Conservation (phyloP, 2,113 vertebrate genomes). For the Ceyx cyanopectus region DNA sequence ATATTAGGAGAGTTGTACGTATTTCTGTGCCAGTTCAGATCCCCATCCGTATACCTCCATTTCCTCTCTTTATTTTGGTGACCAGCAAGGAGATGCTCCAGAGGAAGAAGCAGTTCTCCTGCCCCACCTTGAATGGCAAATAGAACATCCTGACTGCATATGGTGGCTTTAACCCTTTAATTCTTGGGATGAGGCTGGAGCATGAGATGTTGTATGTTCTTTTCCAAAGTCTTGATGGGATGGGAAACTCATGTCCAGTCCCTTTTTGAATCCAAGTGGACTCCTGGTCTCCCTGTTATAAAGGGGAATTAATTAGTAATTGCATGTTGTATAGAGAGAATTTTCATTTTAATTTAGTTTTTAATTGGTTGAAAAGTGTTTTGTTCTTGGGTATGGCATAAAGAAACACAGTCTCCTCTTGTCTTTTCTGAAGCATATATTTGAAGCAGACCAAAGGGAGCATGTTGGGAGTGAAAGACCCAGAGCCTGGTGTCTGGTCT, state of each 20-base stretch:
- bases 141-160: neutral
- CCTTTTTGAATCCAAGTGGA: neutral
- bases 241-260: neutral
- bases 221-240: neutral
- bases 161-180: neutral
- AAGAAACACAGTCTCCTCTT: neutral
- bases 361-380: neutral
- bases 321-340: neutral
- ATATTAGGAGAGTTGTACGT: neutral
- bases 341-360: neutral
- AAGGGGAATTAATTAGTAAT: neutral
- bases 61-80: slow-evolving; percentile 25
- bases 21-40: slow-evolving; percentile 7
- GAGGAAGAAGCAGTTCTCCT: slow-evolving; percentile 1
- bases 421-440: neutral
- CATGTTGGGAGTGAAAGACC: neutral
- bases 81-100: neutral
- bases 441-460: neutral
- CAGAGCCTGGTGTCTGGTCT: accelerated
- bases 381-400: neutral
- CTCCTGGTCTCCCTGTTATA: neutral
- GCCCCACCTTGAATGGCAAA: neutral
- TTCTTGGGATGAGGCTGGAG: neutral
- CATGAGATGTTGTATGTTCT: neutral
- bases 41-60: neutral